Percentiles rank a stretch among this genome's conserved stretches.
These are phyloP conservation scores for Odocoileus hemionus DNA, from an alignment of 2,113 vertebrate genomes.

Conservation along the genomic window DNA sequence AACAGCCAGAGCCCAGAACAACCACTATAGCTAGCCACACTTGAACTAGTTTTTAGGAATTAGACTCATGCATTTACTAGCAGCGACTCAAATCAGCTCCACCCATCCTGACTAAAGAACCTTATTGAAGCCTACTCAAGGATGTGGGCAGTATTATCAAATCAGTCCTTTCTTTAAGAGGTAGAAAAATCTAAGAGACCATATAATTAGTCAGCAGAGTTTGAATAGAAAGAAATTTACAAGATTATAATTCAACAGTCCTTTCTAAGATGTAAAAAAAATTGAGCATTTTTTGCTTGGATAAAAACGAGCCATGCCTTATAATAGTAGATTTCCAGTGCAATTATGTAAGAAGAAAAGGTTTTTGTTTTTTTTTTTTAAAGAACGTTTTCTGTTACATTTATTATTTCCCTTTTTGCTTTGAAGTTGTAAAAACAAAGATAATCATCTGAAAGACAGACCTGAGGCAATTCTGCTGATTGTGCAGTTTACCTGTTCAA, in stretches of 20 bases:
- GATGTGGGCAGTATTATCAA: background rate
- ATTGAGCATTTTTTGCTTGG: background rate
- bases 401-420: background rate
- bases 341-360: background rate
- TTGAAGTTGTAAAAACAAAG: conserved; percentile 28
- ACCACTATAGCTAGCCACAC: background rate
- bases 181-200: background rate
- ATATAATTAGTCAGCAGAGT: background rate
- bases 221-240: background rate
- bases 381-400: background rate
- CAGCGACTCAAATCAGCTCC: conserved; percentile 17
- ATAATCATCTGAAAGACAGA: background rate
- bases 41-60: background rate
- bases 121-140: background rate
- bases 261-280: background rate
- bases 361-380: background rate
- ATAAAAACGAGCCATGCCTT: background rate
- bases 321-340: background rate
- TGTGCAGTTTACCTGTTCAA: background rate
- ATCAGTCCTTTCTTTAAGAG: conserved; percentile 25
- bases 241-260: background rate
- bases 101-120: background rate
- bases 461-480: background rate
- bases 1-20: background rate
- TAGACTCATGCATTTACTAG: background rate